Percentiles rank a stretch among this genome's conserved stretches.
Evolutionary conservation across 2,113 vertebrate species (phyloP).

Genomic region (Nothocercus nigrocapillus): DNA sequence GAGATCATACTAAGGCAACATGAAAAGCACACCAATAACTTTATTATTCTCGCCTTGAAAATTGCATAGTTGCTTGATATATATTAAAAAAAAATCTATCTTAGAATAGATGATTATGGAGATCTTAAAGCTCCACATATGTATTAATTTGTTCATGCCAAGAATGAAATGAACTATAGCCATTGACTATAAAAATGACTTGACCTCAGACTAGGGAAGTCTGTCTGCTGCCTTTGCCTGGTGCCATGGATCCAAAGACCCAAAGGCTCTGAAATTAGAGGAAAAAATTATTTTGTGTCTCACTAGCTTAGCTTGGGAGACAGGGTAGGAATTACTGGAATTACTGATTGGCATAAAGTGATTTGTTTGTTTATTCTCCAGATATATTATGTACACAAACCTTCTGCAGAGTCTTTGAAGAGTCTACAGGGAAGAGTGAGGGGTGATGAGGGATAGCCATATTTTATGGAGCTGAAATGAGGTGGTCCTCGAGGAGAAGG

Average conservation of each 20-base stretch:
- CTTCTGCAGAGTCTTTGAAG: neutral
- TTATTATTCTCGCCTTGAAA: neutral
- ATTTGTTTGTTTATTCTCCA: slow-evolving; percentile 28
- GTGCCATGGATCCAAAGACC: neutral
- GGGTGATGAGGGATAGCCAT: neutral
- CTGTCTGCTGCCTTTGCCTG: neutral
- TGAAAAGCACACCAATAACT: neutral
- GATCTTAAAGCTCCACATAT: neutral
- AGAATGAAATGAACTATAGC: neutral
- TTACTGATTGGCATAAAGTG: neutral
- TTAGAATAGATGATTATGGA: neutral
- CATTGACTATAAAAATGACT: neutral
- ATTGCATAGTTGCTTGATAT: neutral
- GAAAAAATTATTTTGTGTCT: neutral
- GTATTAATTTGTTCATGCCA: neutral
- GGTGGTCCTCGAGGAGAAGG: neutral
- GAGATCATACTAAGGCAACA: neutral
- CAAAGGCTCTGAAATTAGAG: neutral
- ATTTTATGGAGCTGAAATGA: neutral
- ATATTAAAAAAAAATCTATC: neutral
- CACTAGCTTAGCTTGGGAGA: neutral
- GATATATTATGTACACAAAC: neutral
- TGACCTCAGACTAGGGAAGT: neutral
- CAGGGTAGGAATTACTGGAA: neutral
- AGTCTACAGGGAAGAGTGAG: neutral